Conservation (phyloP, 2,888 invertebrate species). For the Polietes domitor region DNA sequence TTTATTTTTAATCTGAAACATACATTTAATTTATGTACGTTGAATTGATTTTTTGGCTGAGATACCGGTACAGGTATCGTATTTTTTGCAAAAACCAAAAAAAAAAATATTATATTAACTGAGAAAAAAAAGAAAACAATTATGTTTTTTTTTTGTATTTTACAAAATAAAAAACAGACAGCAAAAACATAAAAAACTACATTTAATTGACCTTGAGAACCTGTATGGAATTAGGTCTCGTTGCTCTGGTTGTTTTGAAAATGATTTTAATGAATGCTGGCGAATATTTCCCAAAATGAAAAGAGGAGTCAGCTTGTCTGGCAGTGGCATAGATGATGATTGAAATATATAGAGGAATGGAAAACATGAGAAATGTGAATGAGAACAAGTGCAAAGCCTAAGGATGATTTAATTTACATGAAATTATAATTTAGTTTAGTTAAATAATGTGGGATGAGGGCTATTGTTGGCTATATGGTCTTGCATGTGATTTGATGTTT, state of each 20-base stretch:
- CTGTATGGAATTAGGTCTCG: slow-evolving; percentile 40
- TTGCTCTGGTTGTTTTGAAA: background rate
- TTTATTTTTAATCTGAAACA: background rate
- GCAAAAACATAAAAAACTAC: slow-evolving; percentile 3
- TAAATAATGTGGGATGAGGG: too few species aligned
- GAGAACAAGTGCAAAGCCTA: background rate
- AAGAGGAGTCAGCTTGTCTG: slow-evolving; percentile 14
- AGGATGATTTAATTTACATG: background rate
- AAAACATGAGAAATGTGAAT: background rate
- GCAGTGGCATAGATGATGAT: background rate
- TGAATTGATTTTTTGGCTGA: slow-evolving; percentile 19
- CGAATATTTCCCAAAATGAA: background rate
- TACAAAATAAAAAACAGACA: background rate
- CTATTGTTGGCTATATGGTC: too few species aligned
- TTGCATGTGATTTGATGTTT: too few species aligned
- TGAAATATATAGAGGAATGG: background rate
- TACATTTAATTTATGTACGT: slow-evolving; percentile 30
- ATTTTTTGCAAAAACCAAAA: background rate
- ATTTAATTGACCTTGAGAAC: slow-evolving; percentile 59
- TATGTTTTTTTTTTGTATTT: background rate
- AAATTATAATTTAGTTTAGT: too few species aligned
- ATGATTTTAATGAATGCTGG: background rate
- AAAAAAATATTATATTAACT: background rate
- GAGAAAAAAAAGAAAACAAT: background rate
- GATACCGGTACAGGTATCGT: background rate